Base-by-base conservation (phyloP, 2,888 invertebrate species). In the Dicyrtoma fusca region DNA sequence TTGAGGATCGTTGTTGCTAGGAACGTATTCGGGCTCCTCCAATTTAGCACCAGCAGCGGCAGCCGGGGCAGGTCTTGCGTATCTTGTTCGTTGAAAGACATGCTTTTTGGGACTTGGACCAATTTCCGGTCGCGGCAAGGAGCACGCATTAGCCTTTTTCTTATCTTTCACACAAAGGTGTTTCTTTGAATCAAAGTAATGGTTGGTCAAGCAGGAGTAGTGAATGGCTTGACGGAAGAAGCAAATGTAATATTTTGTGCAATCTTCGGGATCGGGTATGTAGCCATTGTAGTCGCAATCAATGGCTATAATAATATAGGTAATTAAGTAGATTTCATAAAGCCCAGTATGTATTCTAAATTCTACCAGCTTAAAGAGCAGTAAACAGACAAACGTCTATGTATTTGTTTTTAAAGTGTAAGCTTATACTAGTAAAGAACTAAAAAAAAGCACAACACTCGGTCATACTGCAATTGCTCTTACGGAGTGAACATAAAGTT, bases 221-320 rank as follows among this genome's bases (percentile, higher is more conserved):
- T 76, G 78, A 14, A 65, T 71, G 51, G 76, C 72, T 55, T 55
- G 69, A 25, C 75, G 75, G 49, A 69, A 76, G 45, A 71, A 77
- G 65, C 78, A 78, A n/a, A 77, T 69, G 68, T 72, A 78, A 47
- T 73, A 78, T 55, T 74, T 77, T 1, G 74, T 73, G 42, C 78
- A 78, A 63, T 78, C 77, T 0, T 74, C 63, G 1, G 74, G 66
- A 45, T 78, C 78, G 23, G 68, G 71, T n/a, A 75, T 47, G 26
- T 75, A 76, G 0, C 68, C 66, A 69, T 78, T 77, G 14, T 17
- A 23, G 53, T 25, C 26, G 49, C 44, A 75, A 0, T 62, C 21
- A n/a, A 68, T 25, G 5, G 63, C 66, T 69, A 21, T n/a, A 34
- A n/a, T n/a, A n/a, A n/a, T n/a, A n/a, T n/a, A n/a, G n/a, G n/a